Percentiles rank a stretch among this genome's conserved stretches.
Conservation (phyloP, 2,113 vertebrate species). For the Alosa alosa region DNA sequence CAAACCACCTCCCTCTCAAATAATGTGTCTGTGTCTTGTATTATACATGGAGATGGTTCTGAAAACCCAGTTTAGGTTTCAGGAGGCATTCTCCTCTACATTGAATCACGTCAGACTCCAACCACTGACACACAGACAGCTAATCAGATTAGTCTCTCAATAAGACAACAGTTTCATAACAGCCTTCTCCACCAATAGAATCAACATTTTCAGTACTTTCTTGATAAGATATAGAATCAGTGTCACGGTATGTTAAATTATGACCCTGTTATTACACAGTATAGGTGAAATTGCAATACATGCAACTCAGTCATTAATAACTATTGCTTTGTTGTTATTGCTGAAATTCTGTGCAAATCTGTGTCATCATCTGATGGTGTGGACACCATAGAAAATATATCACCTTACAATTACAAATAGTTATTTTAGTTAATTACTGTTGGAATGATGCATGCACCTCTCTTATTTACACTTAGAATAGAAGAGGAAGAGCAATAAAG, state of each 20-base stretch:
- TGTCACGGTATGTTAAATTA: not conserved
- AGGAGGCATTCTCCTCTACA: not conserved
- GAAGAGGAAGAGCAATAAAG: too few relatives aligned
- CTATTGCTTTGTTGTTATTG: not conserved
- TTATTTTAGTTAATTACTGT: not conserved
- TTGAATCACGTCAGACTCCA: not conserved
- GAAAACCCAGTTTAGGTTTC: not conserved
- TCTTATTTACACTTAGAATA: not conserved
- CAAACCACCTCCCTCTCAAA: not conserved
- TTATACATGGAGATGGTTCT: not conserved
- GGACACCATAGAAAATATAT: not conserved
- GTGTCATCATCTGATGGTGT: not conserved
- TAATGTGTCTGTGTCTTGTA: not conserved
- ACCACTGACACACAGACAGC: slow-evolving; percentile 16
- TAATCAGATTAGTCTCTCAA: not conserved
- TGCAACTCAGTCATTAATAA: too few relatives aligned
- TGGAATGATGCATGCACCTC: not conserved
- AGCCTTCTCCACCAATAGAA: not conserved
- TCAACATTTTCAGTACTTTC: not conserved
- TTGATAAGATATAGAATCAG: not conserved
- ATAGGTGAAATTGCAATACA: not conserved
- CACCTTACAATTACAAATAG: not conserved
- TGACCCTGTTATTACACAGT: not conserved
- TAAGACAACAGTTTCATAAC: slow-evolving; percentile 8
- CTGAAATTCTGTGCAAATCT: not conserved